Conservation (phyloP, 2,797 vertebrate species). For the Phaenicophaeus curvirostris region DNA sequence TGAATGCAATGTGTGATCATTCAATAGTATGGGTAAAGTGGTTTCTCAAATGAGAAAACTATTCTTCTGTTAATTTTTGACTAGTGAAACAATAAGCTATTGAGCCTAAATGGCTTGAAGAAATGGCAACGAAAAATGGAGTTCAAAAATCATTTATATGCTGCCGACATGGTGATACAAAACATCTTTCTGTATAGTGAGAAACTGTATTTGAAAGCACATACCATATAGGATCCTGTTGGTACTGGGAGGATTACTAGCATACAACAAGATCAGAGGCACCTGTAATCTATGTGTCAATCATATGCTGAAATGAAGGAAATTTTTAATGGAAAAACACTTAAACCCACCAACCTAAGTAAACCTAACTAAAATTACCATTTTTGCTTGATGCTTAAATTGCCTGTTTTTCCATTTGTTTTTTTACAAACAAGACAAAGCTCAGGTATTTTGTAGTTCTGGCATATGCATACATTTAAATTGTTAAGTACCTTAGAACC, state of each 20-base stretch:
- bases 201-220: constrained; percentile 53
- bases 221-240: constrained; percentile 24
- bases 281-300: background rate
- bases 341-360: background rate
- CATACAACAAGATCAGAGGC: constrained; percentile 14
- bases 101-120: background rate
- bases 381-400: constrained; percentile 20
- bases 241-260: constrained; percentile 30
- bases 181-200: constrained; percentile 26
- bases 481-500: constrained; percentile 28
- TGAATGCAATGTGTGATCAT: rapidly evolving
- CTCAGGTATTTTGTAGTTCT: background rate
- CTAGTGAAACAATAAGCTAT: background rate
- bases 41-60: background rate
- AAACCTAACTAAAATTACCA: background rate
- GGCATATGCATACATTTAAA: background rate
- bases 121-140: constrained; percentile 33
- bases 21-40: background rate
- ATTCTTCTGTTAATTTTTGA: background rate
- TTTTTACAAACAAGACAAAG: constrained; percentile 42
- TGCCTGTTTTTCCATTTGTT: constrained; percentile 18
- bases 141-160: constrained; percentile 44
- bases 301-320: background rate
- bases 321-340: background rate
- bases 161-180: constrained; percentile 28